Evolutionary conservation across 2,888 invertebrate genomes (phyloP).

Genomic region (Diadegma fenestrale): DNA sequence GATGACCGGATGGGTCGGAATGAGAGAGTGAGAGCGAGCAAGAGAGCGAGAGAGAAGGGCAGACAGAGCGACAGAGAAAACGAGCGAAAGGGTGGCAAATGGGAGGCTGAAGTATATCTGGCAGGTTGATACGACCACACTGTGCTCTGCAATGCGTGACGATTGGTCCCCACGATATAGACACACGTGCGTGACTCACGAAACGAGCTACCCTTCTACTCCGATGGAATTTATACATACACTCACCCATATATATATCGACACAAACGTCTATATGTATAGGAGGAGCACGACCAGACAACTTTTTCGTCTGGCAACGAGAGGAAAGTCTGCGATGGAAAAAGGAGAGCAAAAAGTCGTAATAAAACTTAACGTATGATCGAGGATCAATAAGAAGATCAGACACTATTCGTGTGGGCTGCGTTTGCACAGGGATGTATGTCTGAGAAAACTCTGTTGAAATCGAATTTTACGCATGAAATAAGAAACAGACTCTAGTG

Average conservation of each 20-base stretch:
- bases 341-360: slow-evolving; percentile 26
- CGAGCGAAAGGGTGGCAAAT: slow-evolving; percentile 28
- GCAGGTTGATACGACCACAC: slow-evolving; percentile 45
- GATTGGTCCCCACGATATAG: slow-evolving; percentile 29
- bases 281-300: slow-evolving; percentile 1
- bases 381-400: slow-evolving; percentile 50
- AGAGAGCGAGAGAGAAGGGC: background rate
- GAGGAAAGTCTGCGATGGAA: background rate
- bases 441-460: slow-evolving; percentile 26
- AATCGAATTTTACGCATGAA: slow-evolving; percentile 45
- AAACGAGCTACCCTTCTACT: slow-evolving; percentile 28
- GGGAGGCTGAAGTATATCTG: slow-evolving; percentile 28
- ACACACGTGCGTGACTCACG: slow-evolving; percentile 55
- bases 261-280: background rate
- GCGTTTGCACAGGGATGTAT: slow-evolving; percentile 9
- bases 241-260: background rate
- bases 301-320: slow-evolving; percentile 8
- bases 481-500: slow-evolving; percentile 9
- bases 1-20: slow-evolving; percentile 32
- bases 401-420: background rate
- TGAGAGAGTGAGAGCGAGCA: slow-evolving; percentile 26
- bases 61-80: background rate
- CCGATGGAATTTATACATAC: slow-evolving; percentile 21
- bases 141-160: slow-evolving; percentile 48
- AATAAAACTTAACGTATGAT: slow-evolving; percentile 42